phyloP scores from a whole-genome alignment of 2,113 vertebrate species.

The Redunca redunca region DNA sequence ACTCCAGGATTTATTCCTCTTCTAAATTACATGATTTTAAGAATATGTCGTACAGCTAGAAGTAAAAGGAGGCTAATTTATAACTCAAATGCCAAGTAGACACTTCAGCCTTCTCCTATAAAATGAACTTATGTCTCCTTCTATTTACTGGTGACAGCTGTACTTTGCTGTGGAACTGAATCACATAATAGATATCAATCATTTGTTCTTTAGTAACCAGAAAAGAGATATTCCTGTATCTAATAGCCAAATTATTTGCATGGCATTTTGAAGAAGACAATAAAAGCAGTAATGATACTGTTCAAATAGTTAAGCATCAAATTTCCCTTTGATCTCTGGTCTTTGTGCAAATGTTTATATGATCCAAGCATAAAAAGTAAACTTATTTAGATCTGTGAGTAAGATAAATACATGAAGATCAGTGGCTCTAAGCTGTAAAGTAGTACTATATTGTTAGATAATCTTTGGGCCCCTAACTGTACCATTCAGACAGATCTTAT shows the following conservation, averaged over 20 bases:
- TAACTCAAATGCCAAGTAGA: conserved; percentile 56
- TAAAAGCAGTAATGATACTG: conserved; percentile 5
- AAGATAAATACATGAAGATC: neutral
- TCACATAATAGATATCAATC: conserved; percentile 67
- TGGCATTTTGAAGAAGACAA: conserved; percentile 23
- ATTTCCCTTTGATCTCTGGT: neutral
- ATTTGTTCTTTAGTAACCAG: conserved; percentile 43
- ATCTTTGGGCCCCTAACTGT: neutral
- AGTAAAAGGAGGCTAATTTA: conserved; percentile 54
- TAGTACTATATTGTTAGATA: neutral
- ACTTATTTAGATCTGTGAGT: neutral
- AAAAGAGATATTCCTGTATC: conserved; percentile 3
- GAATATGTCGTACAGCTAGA: conserved; percentile 30
- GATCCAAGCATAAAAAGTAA: neutral
- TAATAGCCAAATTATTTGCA: conserved; percentile 5
- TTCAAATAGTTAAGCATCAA: conserved; percentile 4
- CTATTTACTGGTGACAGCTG: conserved; percentile 60
- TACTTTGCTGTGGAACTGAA: conserved; percentile 60
- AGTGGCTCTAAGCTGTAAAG: neutral
- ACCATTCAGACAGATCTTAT: neutral
- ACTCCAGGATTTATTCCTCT: conserved; percentile 13
- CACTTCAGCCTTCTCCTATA: conserved; percentile 26
- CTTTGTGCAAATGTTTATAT: neutral
- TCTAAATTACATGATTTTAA: conserved; percentile 43
- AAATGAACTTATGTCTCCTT: conserved; percentile 62